phyloP scores from a whole-genome alignment of 2,113 vertebrate genomes.

The Oryzias melastigma region DNA sequence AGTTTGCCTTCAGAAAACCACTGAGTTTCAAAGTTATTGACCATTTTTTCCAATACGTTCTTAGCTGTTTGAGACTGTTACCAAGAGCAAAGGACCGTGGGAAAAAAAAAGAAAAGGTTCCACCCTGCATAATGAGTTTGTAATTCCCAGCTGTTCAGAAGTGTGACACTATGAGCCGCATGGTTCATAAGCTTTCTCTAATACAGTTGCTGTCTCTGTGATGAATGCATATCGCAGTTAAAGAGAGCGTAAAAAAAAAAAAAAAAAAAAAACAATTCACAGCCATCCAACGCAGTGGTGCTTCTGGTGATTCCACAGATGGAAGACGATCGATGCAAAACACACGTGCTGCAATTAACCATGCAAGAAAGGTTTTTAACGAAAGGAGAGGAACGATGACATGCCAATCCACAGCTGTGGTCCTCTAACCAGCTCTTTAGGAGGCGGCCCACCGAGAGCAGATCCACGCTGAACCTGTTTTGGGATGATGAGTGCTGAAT shows the following conservation, averaged over 20 bases:
- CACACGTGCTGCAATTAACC: slow-evolving; percentile 17
- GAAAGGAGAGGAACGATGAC: slow-evolving; percentile 15
- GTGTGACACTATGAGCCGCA: background rate
- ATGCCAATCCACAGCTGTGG: slow-evolving; percentile 21
- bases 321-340: slow-evolving; percentile 6
- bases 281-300: slow-evolving; percentile 2
- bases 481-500: slow-evolving; percentile 40
- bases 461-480: slow-evolving; percentile 18
- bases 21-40: background rate
- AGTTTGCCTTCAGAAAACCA: background rate
- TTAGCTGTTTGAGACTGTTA: background rate
- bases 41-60: background rate
- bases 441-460: slow-evolving; percentile 5
- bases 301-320: background rate
- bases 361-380: slow-evolving; percentile 18
- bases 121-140: slow-evolving; percentile 8
- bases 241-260: slow-evolving; percentile 11
- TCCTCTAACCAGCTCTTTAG: slow-evolving; percentile 29
- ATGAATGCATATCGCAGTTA: slow-evolving; percentile 7
- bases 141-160: slow-evolving; percentile 13
- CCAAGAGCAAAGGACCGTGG: background rate
- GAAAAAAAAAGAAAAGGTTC: slow-evolving; percentile 13
- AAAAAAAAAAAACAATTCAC: slow-evolving; percentile 16
- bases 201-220: background rate
- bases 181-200: background rate